These are phyloP conservation scores for Melikaiella ostensackeni DNA, from an alignment of 2,888 invertebrate species.

Conservation along the genomic window DNA sequence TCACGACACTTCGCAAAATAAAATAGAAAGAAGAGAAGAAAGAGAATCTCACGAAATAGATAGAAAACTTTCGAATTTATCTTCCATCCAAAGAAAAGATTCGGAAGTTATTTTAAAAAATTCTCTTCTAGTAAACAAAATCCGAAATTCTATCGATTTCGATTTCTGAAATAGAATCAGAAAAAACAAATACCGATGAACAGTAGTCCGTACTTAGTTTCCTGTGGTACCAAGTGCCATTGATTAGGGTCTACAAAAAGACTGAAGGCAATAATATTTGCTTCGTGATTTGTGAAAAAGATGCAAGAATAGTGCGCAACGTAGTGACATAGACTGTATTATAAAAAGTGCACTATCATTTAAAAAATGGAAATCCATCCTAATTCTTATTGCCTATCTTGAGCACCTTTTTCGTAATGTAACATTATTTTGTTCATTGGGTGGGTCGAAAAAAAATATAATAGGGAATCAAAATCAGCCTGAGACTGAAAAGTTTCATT, in stretches of 20 bases:
- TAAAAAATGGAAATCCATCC: slow-evolving; percentile 44
- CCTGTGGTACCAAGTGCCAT: slow-evolving; percentile 31
- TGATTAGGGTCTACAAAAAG: slow-evolving; percentile 49
- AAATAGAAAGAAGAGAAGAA: neutral
- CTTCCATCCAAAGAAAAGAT: neutral
- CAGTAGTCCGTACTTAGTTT: slow-evolving; percentile 32
- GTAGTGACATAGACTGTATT: slow-evolving; percentile 32
- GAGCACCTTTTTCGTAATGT: slow-evolving; percentile 23
- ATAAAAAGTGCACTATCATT: neutral
- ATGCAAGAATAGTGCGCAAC: slow-evolving; percentile 44
- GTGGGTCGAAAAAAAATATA: no score
- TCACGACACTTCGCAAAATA: neutral
- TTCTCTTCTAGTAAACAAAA: neutral
- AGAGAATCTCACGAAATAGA: neutral
- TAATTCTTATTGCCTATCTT: slow-evolving; percentile 50
- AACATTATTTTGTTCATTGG: slow-evolving; percentile 44
- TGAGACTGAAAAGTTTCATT: no score
- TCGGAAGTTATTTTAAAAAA: slow-evolving; percentile 19
- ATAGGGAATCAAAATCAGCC: no score
- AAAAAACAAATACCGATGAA: neutral
- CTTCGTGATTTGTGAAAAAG: slow-evolving; percentile 43
- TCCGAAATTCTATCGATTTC: slow-evolving; percentile 19
- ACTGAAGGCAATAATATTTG: slow-evolving; percentile 55
- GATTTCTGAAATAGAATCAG: neutral
- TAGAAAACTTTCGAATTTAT: neutral